Base-by-base conservation (phyloP, 2,888 invertebrate species). In the Drosophila neonasuta region DNA sequence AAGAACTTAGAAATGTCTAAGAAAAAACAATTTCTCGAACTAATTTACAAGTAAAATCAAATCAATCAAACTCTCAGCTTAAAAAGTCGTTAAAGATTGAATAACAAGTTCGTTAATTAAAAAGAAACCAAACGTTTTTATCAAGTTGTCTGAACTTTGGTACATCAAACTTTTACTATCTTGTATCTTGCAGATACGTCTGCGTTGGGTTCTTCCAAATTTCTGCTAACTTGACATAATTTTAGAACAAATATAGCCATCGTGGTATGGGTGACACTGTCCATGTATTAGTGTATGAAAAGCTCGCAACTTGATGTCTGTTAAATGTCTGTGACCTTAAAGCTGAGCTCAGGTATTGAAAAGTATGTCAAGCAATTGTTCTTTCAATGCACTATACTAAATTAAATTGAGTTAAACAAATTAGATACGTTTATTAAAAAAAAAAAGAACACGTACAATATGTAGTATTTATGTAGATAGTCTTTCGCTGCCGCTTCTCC, bases 281-380 rank as follows among this genome's bases (percentile, higher is more conserved):
- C 2, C 0, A 10, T 41, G 39, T 41, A 15, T 51, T 24, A 24
- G 51, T 51, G 10, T 34, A 6, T 32, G 13, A 39, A 42, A 54
- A 54, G 30, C 42, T 42, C 42, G 17, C 11, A 13, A 29, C 30
- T 41, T 11, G 34, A n/a, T 24, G 51, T 51, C 39, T 39, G 36
- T 24, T 39, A 39, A 17, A n/a, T 13, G 51, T 51, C 39, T 39
- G 36, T 24, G 51, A 39, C 36, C 39, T 39, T 36, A 20, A 51
- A 41, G 5, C 30, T 6, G 20, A 30, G 29, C 20, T 15, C 9
- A 7, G 15, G 24, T 24, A 24, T 30, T 15, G 7, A 15, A 54
- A 42, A 54, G 17, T 32, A 17, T 44, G 54, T n/a, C 42, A 30
- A 30, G 30, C 11, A 17, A 11, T 46, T 46, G 29, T 29, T 42